Base-by-base conservation (phyloP, 2,113 vertebrate species). In the Cacatua alba region DNA sequence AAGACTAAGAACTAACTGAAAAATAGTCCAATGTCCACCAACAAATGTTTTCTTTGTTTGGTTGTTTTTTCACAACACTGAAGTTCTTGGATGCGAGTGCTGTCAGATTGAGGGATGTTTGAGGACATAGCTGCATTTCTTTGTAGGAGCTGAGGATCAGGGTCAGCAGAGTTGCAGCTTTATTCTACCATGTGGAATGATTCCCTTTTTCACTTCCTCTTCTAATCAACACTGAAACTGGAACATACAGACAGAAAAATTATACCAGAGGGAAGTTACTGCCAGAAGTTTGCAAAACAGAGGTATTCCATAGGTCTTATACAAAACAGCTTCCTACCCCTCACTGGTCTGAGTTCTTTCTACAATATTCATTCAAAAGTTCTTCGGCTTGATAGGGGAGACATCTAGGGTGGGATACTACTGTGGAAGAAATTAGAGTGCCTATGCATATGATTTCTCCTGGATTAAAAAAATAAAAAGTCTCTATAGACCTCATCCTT, bases 401-500 rank as follows among this genome's bases (percentile, higher is more conserved):
- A 39, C 29, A 65, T 52, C 21, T 46, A 80, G 44, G 18, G 75
- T 6, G 3, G 74, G 28, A 67, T 64, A 71, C 39, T 64, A 33
- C 29, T 8, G 23, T 31, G 31, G 41, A 77, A 77, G 41, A 83
- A 90, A 77, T 33, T 43, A 62, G 16, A 59, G 35, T n/a, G 29
- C 3, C 21, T 60, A 17, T 17, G 19, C 3, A 13, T 41, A 49
- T 18, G 2, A 63, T 59, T 89, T 94, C 33, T 86, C 39, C 29
- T 63, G 7, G 3, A 49, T 13, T 49, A 20, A 59, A 81, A 74
- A 37, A 7, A 0, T 0, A 6, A 7, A 14, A 71, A 0, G 6
- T 46, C 35, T 86, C 31, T 33, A 11, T 37, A 37, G 84, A 10
- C 39, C 4, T 86, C 2, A 6, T 70, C 31, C 2, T 59, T 89